Conservation (phyloP, 1,140 invertebrate species). For the Cyclina sinensis region DNA sequence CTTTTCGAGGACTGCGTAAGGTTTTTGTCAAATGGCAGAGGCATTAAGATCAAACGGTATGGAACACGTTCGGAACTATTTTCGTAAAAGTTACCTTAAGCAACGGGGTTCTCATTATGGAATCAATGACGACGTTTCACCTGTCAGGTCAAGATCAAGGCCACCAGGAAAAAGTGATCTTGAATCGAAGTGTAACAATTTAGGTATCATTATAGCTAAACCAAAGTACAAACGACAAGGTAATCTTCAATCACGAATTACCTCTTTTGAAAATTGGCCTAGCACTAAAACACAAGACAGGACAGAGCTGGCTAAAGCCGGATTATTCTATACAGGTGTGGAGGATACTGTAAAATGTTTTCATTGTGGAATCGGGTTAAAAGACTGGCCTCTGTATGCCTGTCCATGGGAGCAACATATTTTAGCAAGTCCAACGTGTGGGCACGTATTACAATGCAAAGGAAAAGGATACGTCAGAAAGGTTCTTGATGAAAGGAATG, state of each 20-base stretch:
- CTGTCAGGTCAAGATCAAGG: not conserved
- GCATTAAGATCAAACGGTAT: no score
- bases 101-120: no score
- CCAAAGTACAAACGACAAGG: not conserved
- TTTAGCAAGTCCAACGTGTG: not conserved
- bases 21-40: no score
- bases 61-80: no score
- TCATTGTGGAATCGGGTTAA: slow-evolving; percentile 2
- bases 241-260: not conserved
- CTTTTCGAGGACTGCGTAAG: no score
- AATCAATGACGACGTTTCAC: no score
- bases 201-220: not conserved
- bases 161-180: no score
- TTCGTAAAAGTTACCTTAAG: no score
- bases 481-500: not conserved
- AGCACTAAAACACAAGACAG: not conserved
- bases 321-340: not conserved
- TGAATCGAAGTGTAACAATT: no score
- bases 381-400: not conserved
- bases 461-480: not conserved
- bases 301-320: not conserved
- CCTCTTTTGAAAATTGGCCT: not conserved
- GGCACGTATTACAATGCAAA: not conserved
- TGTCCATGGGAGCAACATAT: slow-evolving; percentile 23
- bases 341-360: slow-evolving; percentile 29